These are phyloP conservation scores for Petrocephalus sullivani DNA, from an alignment of 2,797 vertebrate genomes.

Conservation along the genomic window DNA sequence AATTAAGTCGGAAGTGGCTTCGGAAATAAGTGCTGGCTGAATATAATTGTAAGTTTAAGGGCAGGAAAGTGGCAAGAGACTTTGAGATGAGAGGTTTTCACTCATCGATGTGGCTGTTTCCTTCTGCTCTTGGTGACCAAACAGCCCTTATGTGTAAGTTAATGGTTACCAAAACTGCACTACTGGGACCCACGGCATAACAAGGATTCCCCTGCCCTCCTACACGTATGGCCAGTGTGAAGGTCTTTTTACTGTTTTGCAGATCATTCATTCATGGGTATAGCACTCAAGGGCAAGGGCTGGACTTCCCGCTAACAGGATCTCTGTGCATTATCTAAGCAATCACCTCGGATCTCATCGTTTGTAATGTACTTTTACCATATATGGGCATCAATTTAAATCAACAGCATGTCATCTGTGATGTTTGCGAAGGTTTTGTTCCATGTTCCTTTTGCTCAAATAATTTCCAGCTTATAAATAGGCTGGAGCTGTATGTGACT, in stretches of 20 bases:
- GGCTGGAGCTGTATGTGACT: not conserved
- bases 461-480: not conserved
- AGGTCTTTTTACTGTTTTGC: not conserved
- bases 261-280: not conserved
- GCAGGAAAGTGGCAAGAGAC: not conserved
- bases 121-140: not conserved
- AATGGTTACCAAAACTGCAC: not conserved
- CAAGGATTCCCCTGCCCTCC: not conserved
- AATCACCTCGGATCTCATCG: not conserved
- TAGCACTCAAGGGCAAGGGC: not conserved
- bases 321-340: not conserved
- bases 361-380: not conserved
- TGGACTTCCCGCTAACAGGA: not conserved
- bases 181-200: not conserved
- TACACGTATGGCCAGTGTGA: not conserved
- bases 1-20: not conserved
- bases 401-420: not conserved
- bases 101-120: not conserved
- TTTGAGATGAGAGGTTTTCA: not conserved
- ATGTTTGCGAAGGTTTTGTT: not conserved
- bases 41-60: conserved; percentile 5
- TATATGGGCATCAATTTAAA: not conserved
- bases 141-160: not conserved
- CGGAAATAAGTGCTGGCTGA: not conserved
- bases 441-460: not conserved